Conservation (phyloP, 2,888 invertebrate genomes). For the Ectobius pallidus region DNA sequence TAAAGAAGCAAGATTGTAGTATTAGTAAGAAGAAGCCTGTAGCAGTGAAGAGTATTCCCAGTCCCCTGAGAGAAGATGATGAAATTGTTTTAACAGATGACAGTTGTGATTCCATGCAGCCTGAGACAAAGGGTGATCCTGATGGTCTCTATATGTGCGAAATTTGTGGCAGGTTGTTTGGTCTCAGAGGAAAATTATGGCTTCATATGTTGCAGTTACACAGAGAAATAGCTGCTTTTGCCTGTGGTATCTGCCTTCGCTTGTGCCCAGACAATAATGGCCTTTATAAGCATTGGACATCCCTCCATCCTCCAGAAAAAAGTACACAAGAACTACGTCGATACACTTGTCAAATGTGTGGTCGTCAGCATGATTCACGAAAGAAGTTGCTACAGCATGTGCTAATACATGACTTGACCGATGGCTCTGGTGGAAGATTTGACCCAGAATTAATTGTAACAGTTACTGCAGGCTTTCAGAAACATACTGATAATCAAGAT, state of each 20-base stretch:
- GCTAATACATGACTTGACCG: constrained; percentile 60
- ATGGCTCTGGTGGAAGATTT: constrained; percentile 49
- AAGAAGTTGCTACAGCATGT: constrained; percentile 61
- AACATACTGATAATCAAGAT: constrained; percentile 1
- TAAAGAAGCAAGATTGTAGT: not conserved
- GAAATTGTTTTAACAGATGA: constrained; percentile 14
- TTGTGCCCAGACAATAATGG: constrained; percentile 58
- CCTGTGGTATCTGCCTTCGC: constrained; percentile 63
- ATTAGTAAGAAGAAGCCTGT: not conserved
- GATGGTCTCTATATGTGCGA: constrained; percentile 57
- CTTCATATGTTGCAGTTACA: constrained; percentile 62
- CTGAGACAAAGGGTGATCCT: constrained; percentile 55
- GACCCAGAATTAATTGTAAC: constrained; percentile 49
- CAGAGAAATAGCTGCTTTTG: constrained; percentile 58
- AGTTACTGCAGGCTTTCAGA: constrained; percentile 47
- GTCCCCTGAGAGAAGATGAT: not conserved
- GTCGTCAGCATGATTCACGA: constrained; percentile 61
- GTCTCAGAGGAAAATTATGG: constrained; percentile 60
- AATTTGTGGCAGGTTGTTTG: constrained; percentile 57
- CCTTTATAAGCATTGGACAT: constrained; percentile 59
- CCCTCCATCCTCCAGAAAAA: constrained; percentile 53
- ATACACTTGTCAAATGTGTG: constrained; percentile 60
- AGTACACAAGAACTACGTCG: constrained; percentile 47
- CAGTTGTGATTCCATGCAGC: constrained; percentile 43
- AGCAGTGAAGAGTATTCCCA: too few species aligned